Evolutionary conservation across 1,140 invertebrate species (phyloP), one percentile per base, ranked within the genome.

Genomic region (Acromyrmex echinatior): DNA sequence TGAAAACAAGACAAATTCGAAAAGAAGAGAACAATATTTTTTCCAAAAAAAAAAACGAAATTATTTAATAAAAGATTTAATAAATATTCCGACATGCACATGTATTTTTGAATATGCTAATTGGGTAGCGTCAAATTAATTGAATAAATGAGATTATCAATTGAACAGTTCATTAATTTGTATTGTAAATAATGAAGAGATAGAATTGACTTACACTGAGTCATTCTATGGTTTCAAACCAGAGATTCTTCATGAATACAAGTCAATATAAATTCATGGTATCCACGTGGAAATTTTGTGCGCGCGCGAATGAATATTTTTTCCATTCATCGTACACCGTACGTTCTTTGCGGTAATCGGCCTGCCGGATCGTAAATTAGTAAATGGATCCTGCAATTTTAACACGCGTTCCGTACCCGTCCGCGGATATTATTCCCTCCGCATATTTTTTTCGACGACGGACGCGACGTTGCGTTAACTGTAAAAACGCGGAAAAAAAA

Each of bases 331-430:
- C 80, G 53, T 60, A 18, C 35, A 25, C 39, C 25, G 53, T 45
- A 49, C 56, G 53, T 84, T 74, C 39, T 74, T 84, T 28, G 14
- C 56, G 56, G 56, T 84, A 84, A 84, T 84, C 80, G 80, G 28
- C 35, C 45, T 45, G 56, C 39, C 56, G 31, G 53, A 84, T 84
- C 80, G 56, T 84, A 76, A 84, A 84, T 84, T 71, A 84, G 80
- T 74, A 74, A 84, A 74, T 84, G 80, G 70, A 84, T 82, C 56
- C 80, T 84, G 80, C 80, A 84, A 84, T 84, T 84, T 84, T 84
- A 84, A 84, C 70, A 58, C 58, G 45, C 80, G 28, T 18, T 74
- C 9, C 80, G 25, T 74, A 14, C 80, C 25, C 68, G 28, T 62
- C 53, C 35, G 25, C 80, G 39, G 14, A 39, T 39, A 84, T 84